These are phyloP conservation scores for Harlomillsia oculata DNA, from an alignment of 1,140 invertebrate genomes.

Conservation along the genomic window DNA sequence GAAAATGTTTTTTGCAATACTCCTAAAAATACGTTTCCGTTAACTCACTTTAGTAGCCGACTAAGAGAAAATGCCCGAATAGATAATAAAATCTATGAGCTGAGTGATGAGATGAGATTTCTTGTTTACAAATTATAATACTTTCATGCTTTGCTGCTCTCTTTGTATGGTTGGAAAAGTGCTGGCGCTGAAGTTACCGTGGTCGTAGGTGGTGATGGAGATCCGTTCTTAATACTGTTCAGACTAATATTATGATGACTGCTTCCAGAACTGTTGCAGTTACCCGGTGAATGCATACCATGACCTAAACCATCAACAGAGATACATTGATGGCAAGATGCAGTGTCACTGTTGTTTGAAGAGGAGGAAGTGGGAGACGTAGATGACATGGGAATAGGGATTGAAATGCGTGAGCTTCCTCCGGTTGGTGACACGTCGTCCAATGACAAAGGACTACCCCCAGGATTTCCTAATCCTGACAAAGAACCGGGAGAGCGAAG, in stretches of 20 bases:
- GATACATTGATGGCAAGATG: constrained; percentile 26
- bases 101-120: no score
- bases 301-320: constrained; percentile 1
- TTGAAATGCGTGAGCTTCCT: constrained; percentile 11
- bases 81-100: no score
- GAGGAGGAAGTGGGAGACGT: constrained; percentile 22
- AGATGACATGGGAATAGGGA: constrained; percentile 27
- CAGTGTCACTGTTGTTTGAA: constrained; percentile 26
- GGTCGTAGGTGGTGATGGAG: constrained; percentile 17
- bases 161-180: constrained; percentile 33
- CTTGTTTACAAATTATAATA: no score
- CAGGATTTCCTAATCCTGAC: constrained; percentile 13
- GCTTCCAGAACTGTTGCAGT: constrained; percentile 8
- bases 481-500: constrained; percentile 17
- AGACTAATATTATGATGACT: constrained; percentile 15
- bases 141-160: constrained; percentile 31
- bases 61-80: no score
- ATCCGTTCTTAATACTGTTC: constrained; percentile 10
- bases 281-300: constrained; percentile 14
- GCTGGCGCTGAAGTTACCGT: constrained; percentile 13
- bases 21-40: no score
- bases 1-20: no score
- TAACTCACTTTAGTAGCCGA: no score
- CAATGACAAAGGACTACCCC: constrained; percentile 15
- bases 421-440: constrained; percentile 5